Conservation (phyloP, 1,140 invertebrate species). For the Nebria ingens region DNA sequence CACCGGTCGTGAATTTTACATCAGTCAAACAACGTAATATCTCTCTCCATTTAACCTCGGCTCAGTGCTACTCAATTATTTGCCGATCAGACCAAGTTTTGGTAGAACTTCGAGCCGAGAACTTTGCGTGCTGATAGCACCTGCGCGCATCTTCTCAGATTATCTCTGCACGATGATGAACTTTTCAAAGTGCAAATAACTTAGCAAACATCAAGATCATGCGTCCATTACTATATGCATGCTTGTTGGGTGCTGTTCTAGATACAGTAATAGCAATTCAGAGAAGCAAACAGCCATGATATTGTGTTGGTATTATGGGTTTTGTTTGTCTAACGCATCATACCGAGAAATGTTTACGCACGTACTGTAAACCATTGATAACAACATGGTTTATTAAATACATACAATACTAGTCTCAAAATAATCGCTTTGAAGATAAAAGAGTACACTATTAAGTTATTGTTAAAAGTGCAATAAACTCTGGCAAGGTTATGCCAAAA, state of each 20-base stretch:
- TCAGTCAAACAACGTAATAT: slow-evolving; percentile 7
- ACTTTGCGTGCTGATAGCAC: background rate
- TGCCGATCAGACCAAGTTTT: slow-evolving; percentile 2
- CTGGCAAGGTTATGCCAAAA: too few relatives aligned
- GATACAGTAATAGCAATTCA: background rate
- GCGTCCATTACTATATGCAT: background rate
- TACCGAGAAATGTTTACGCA: too few relatives aligned
- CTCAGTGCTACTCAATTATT: slow-evolving; percentile 5
- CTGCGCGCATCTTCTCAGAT: background rate
- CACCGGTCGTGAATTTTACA: slow-evolving; percentile 1
- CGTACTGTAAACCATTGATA: too few relatives aligned
- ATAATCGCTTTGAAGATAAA: too few relatives aligned
- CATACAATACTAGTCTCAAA: too few relatives aligned
- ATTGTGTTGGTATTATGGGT: slow-evolving; percentile 3
- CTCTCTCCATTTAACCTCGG: slow-evolving; percentile 7
- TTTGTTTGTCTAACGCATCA: slow-evolving; percentile 1
- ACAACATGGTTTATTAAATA: too few relatives aligned
- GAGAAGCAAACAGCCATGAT: background rate
- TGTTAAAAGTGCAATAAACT: too few relatives aligned
- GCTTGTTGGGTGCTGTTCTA: background rate
- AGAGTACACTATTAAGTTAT: too few relatives aligned
- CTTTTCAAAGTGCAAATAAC: slow-evolving; percentile 3
- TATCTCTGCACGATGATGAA: background rate
- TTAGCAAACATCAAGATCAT: background rate
- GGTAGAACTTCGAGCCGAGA: background rate